Evolutionary conservation across 2,797 vertebrate species (phyloP), one percentile per base, ranked within the genome.

Genomic region (Sebastes baramenuke): DNA sequence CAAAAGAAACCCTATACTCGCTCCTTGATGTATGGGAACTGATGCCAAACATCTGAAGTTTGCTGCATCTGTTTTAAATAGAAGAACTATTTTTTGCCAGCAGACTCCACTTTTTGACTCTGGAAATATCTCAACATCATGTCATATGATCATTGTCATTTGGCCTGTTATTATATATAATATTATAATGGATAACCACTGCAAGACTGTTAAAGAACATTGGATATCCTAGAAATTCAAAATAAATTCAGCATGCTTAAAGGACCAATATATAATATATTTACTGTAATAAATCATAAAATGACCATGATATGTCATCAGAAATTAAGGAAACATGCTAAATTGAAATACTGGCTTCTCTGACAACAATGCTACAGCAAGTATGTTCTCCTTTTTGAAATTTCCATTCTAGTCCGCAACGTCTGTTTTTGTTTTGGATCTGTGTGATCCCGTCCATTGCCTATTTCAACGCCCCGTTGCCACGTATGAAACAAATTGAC

Each of bases 41-140:
- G 54, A 62, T 84, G 85, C 70, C 82, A 85, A 77, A 77, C 82
- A 75, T 79, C 61, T 81, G 77, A 85, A 75, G 65, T 70, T 66
- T 66, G 36, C 77, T 46, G 46, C 87, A 88, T 91, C 84, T 92
- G 91, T 88, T 91, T 90, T 54, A 73, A 65, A 91, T 88, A 59
- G 27, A 81, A 38, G 2, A 59, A 58, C 27, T 62, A 38, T 77
- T 80, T 80, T 83, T 72, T 77, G 78, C 75, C 77, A 77, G 46
- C 42, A 30, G 65, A 64, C 68, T 75, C 55, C 32, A 38, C 25
- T 72, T 79, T 74, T 38, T 65, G 4, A 79, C 54, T 38, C 66
- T 83, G 78, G 42, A 86, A 89, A 81, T 64, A 77, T 77, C 32
- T 72, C 38, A 70, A 68, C 29, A 38, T 77, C n/a, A 25, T 71